Conservation (phyloP, 2,888 invertebrate species). For the Ctenicera cuprea region DNA sequence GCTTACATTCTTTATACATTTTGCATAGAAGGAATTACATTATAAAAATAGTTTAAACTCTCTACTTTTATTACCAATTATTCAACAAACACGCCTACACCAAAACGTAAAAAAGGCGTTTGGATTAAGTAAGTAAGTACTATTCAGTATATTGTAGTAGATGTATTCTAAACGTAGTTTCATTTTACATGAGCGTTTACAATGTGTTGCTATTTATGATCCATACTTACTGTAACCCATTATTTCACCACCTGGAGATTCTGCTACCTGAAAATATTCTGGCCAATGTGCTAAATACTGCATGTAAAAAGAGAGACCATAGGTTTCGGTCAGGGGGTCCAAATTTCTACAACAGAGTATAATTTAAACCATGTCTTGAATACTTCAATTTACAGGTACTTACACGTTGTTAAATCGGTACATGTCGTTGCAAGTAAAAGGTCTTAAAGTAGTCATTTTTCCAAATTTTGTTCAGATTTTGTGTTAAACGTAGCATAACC, state of each 20-base stretch:
- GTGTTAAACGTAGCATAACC: background rate
- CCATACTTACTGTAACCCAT: conserved; percentile 96
- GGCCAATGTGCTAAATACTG: conserved; percentile 99
- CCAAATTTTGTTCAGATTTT: background rate
- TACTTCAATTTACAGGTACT: conserved; percentile 70
- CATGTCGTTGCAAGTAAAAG: conserved; percentile 95
- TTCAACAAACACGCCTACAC: too few species aligned
- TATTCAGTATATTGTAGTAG: too few species aligned
- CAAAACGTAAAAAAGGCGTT: too few species aligned
- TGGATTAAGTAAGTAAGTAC: too few species aligned
- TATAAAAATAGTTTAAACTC: too few species aligned
- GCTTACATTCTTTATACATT: too few species aligned
- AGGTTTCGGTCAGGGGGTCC: conserved; percentile 98
- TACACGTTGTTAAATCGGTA: conserved; percentile 97
- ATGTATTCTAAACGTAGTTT: too few species aligned
- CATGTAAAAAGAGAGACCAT: conserved; percentile 96
- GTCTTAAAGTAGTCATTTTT: conserved; percentile 91
- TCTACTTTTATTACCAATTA: too few species aligned
- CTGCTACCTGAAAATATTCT: conserved; percentile 98
- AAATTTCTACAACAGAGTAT: conserved; percentile 94
- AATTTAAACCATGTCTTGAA: conserved; percentile 29
- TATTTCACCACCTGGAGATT: conserved; percentile 95
- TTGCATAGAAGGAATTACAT: too few species aligned
- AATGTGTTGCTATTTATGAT: background rate
- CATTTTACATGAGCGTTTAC: too few species aligned